These are phyloP conservation scores for Cottoperca gobio DNA, from an alignment of 2,797 vertebrate genomes.

Conservation along the genomic window DNA sequence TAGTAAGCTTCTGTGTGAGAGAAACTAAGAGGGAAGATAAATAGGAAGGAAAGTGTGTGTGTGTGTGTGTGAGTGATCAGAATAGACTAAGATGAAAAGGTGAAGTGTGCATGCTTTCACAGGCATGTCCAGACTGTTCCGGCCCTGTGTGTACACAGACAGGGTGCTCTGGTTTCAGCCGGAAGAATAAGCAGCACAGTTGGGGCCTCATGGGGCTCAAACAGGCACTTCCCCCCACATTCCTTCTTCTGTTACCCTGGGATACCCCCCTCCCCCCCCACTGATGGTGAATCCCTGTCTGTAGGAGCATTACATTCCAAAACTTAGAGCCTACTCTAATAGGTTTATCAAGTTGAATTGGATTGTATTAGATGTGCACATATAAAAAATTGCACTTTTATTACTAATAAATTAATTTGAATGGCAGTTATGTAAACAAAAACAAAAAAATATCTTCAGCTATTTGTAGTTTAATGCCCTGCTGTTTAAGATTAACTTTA, in stretches of 20 bases:
- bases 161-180: conserved; percentile 61
- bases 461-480: neutral
- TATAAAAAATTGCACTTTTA: neutral
- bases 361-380: neutral
- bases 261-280: conserved; percentile 52
- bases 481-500: neutral
- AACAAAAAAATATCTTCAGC: too few species aligned
- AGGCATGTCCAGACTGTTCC: conserved; percentile 58
- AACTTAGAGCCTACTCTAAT: neutral
- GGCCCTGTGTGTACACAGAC: conserved; percentile 42
- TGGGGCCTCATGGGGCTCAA: conserved; percentile 57
- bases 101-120: conserved; percentile 36
- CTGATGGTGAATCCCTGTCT: conserved; percentile 35
- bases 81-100: neutral
- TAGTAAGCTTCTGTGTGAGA: neutral
- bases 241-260: conserved; percentile 62
- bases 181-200: conserved; percentile 68
- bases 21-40: neutral
- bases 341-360: neutral
- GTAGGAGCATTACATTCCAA: neutral
- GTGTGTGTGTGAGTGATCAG: too few species aligned
- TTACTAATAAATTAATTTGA: neutral
- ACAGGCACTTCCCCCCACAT: conserved; percentile 63
- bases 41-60: neutral
- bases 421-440: neutral